phyloP scores from a whole-genome alignment of 2,888 invertebrate genomes.

The Drosophila birchii region DNA sequence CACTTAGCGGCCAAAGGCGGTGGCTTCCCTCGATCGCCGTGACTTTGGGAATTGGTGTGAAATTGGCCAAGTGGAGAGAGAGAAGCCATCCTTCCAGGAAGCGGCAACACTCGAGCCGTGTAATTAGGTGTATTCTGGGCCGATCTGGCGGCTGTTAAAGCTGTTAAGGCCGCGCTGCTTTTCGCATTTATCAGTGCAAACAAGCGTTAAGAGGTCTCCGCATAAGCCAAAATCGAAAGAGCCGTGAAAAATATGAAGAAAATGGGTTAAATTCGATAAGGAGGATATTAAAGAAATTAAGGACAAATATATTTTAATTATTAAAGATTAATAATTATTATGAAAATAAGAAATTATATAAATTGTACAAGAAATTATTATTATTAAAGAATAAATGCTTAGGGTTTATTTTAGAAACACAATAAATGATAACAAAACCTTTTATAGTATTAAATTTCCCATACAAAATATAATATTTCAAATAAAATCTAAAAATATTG shows the following conservation, averaged over 20 bases:
- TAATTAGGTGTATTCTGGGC: conserved; percentile 63
- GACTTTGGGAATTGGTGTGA: conserved; percentile 71
- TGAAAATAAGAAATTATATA: too few species aligned
- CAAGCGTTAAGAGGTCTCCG: conserved; percentile 67
- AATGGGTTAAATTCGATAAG: background rate
- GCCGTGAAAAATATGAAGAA: conserved; percentile 21
- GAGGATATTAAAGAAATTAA: background rate
- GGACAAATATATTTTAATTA: background rate
- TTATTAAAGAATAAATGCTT: background rate
- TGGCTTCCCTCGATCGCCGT: conserved; percentile 5
- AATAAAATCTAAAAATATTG: background rate
- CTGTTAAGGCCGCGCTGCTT: conserved; percentile 33
- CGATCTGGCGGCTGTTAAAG: conserved; percentile 24
- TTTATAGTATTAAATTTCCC: background rate
- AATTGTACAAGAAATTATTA: background rate
- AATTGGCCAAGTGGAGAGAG: conserved; percentile 57
- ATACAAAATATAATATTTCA: background rate
- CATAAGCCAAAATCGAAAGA: conserved; percentile 49
- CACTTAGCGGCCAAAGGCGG: conserved; percentile 33
- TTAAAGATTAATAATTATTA: background rate
- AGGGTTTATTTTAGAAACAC: background rate
- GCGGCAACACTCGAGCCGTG: conserved; percentile 45
- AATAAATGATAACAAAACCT: background rate
- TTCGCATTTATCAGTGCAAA: conserved; percentile 79
- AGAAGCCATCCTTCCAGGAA: conserved; percentile 60